Conservation (phyloP, 2,888 invertebrate genomes). For the Drosophila kuntzei region DNA sequence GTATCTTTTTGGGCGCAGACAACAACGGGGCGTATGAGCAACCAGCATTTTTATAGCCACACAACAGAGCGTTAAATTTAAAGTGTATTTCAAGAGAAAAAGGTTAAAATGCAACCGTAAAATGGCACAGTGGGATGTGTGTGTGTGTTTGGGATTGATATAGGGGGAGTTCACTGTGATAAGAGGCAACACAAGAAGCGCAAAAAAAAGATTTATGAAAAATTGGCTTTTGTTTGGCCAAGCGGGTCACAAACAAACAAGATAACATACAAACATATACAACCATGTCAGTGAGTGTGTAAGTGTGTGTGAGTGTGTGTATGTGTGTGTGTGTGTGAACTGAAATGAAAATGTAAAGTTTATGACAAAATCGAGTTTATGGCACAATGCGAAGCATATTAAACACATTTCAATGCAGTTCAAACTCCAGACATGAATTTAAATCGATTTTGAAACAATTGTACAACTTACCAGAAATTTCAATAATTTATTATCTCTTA, state of each 20-base stretch:
- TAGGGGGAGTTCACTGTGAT: constrained; percentile 32
- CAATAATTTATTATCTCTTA: background rate
- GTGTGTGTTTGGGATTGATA: background rate
- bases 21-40: constrained; percentile 71
- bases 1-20: constrained; percentile 44
- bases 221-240: constrained; percentile 74
- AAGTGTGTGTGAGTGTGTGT: constrained; percentile 7
- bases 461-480: background rate
- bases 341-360: constrained; percentile 73
- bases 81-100: constrained; percentile 64
- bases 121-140: constrained; percentile 38
- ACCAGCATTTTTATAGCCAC: constrained; percentile 68
- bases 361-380: constrained; percentile 49
- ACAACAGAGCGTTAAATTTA: constrained; percentile 68
- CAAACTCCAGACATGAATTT: background rate
- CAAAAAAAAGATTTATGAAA: constrained; percentile 74
- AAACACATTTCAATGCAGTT: constrained; percentile 3
- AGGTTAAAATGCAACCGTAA: constrained; percentile 79
- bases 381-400: constrained; percentile 2
- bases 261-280: constrained; percentile 54
- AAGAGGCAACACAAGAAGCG: constrained; percentile 21
- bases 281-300: constrained; percentile 5
- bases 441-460: background rate
- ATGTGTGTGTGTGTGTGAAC: constrained; percentile 30
- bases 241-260: constrained; percentile 64